Base-by-base conservation (phyloP, 2,888 invertebrate genomes). In the Torymus tubicola region DNA sequence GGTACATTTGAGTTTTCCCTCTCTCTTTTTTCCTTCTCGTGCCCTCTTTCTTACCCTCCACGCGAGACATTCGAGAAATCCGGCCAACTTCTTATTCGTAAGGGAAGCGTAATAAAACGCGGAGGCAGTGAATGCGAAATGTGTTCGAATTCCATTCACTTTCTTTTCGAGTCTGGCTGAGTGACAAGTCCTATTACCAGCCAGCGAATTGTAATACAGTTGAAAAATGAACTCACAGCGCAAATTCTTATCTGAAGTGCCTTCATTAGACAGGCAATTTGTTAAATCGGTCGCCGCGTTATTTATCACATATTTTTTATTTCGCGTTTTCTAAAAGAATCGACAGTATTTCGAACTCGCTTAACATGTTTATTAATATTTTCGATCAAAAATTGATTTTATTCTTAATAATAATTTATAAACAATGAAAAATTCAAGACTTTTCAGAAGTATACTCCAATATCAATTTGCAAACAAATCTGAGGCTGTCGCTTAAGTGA, bases 111-210 rank as follows among this genome's bases (percentile, higher is more conserved):
- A 85, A 86, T 85, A 85, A 86, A 86, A 86, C 83, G 83, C 82
- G 72, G 82, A 83, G 83, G 77, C 83, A 71, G 80, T 81, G 84
- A 86, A 86, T 84, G 74, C 83, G 72, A 87, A 85, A 86, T 85
- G 82, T 72, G 57, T 72, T 82, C 67, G 73, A 73, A 77, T 42
- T 68, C 73, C 79, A 21, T 65, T 71, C 65, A 68, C 80, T 68
- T 58, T 83, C 74, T 63, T 67, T 80, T 69, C 74, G 42, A 68
- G 64, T 68, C 58, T 50, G 73, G 10, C 73, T 53, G 78, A 83
- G 81, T 78, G 85, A 84, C 84, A 82, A 84, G 78, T 73, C 79
- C 85, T 84, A 80, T 82, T 85, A 83, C 73, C 81, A 82, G 79
- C 83, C 82, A 80, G 82, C 78, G 83, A 84, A 85, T 85, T 76